These are phyloP conservation scores for Manduca sexta DNA, from an alignment of 1,140 invertebrate species.

Conservation along the genomic window DNA sequence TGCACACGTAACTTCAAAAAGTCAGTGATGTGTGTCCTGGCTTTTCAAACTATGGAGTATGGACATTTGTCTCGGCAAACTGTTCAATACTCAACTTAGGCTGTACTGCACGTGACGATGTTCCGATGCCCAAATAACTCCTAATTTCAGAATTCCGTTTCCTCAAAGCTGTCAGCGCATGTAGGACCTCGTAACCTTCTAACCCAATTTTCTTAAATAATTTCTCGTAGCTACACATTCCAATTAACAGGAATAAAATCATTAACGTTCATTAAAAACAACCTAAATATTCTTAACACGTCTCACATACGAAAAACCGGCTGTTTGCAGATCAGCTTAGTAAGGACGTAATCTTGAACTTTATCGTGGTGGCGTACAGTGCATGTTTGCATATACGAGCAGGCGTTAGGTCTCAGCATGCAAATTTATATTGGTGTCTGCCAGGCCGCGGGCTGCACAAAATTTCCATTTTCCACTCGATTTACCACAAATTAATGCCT, in stretches of 20 bases:
- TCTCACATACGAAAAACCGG: conserved; percentile 6
- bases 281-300: conserved; percentile 26
- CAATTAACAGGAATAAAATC: not conserved
- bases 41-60: too few species aligned
- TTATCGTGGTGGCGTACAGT: conserved; percentile 6
- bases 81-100: too few species aligned
- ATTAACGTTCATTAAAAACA: conserved; percentile 24
- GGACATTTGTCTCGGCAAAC: too few species aligned
- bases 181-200: too few species aligned
- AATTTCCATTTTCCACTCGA: conserved; percentile 71
- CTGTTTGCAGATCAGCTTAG: not conserved
- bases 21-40: too few species aligned
- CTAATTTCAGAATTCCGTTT: too few species aligned
- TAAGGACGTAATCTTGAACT: not conserved
- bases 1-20: too few species aligned
- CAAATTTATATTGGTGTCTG: conserved; percentile 25
- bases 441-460: conserved; percentile 58
- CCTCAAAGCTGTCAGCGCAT: too few species aligned
- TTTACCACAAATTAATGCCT: conserved; percentile 70
- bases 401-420: not conserved
- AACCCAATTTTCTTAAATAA: not conserved
- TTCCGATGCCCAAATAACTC: too few species aligned
- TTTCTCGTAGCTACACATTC: not conserved
- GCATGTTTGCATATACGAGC: not conserved
- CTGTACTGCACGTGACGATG: too few species aligned